Conservation (phyloP, 1,140 invertebrate species). For the Pogonomyrmex californicus region DNA sequence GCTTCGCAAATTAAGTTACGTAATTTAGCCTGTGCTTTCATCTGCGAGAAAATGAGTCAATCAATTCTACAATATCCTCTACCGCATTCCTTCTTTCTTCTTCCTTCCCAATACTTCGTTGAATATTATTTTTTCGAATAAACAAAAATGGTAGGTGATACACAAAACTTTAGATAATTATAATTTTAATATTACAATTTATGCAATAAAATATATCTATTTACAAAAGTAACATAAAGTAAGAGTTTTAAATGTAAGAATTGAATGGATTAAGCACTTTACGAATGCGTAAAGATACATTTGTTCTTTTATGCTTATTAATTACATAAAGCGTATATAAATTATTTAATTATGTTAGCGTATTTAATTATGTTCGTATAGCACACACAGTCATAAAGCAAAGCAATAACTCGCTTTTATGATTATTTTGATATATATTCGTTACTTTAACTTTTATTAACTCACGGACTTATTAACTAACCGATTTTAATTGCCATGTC, state of each 20-base stretch:
- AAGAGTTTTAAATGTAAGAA: not conserved
- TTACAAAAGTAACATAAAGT: not conserved
- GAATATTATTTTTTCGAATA: not conserved
- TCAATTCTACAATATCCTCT: slow-evolving; percentile 36
- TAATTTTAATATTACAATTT: not conserved
- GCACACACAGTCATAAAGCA: not conserved
- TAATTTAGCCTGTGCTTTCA: slow-evolving; percentile 46
- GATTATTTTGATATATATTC: not conserved
- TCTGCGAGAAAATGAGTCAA: slow-evolving; percentile 50
- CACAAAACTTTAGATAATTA: not conserved
- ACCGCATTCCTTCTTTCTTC: not conserved
- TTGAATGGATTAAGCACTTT: not conserved
- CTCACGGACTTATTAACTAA: not conserved
- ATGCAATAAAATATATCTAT: not conserved
- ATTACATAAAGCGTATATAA: not conserved
- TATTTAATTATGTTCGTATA: not conserved
- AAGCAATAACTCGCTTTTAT: slow-evolving; percentile 8
- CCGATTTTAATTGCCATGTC: slow-evolving; percentile 17
- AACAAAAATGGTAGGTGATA: not conserved
- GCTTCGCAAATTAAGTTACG: slow-evolving; percentile 38
- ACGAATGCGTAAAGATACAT: not conserved
- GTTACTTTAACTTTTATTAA: slow-evolving; percentile 44
- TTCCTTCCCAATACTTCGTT: not conserved
- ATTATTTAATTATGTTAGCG: not conserved
- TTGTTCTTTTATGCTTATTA: not conserved